These are phyloP conservation scores for Dasypus novemcinctus DNA, from an alignment of 2,113 vertebrate genomes.

Conservation along the genomic window DNA sequence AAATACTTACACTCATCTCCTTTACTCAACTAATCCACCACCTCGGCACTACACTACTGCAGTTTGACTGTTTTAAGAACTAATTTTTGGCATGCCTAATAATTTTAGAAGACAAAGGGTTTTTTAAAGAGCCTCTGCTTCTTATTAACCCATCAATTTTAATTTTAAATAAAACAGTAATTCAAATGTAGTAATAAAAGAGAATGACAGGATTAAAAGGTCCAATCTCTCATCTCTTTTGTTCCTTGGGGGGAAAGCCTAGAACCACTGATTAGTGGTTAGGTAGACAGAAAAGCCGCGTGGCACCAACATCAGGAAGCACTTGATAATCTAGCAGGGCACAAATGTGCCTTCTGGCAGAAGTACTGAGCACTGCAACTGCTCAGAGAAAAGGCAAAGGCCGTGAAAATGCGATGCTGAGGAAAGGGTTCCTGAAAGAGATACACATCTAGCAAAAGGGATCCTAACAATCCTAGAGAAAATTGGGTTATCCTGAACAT, in stretches of 20 bases:
- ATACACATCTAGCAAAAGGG: not conserved
- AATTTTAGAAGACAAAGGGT: constrained; percentile 6
- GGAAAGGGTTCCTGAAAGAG: not conserved
- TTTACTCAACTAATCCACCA: constrained; percentile 28
- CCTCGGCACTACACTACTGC: not conserved
- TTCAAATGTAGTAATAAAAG: not conserved
- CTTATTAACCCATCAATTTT: not conserved
- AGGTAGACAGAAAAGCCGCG: not conserved
- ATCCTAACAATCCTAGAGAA: not conserved
- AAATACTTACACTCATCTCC: not conserved
- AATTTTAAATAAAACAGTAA: constrained; percentile 42
- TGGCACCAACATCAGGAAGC: not conserved
- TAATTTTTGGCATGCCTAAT: not conserved
- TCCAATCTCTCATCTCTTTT: not conserved
- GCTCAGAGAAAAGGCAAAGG: not conserved
- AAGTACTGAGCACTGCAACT: not conserved
- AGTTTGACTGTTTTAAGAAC: not conserved
- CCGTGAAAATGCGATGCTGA: not conserved
- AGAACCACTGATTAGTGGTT: not conserved
- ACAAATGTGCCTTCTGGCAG: not conserved
- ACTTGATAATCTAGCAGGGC: not conserved
- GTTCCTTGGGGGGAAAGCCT: not conserved
- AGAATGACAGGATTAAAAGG: not conserved
- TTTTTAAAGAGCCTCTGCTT: not conserved
- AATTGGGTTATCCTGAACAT: not conserved